phyloP scores from a whole-genome alignment of 2,797 vertebrate genomes.

The Thaleichthys pacificus region DNA sequence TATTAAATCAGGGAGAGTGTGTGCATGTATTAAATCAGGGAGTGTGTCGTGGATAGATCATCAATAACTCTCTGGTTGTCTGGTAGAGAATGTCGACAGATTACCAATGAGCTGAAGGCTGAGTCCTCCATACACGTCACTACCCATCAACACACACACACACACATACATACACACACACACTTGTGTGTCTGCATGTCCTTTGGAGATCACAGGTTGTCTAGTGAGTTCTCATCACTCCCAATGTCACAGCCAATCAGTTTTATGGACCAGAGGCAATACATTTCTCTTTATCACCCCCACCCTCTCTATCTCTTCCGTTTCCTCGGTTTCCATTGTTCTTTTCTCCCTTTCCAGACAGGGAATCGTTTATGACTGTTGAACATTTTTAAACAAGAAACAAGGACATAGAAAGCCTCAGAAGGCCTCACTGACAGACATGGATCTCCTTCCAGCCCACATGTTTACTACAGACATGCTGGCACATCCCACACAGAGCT shows the following conservation, averaged over 20 bases:
- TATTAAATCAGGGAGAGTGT: conserved; percentile 32
- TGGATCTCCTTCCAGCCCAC: too few species aligned
- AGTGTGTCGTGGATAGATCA: conserved; percentile 37
- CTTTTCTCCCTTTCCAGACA: conserved; percentile 31
- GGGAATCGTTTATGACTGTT: conserved; percentile 37
- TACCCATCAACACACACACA: conserved; percentile 2
- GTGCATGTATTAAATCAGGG: conserved; percentile 26
- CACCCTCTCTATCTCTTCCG: conserved; percentile 12
- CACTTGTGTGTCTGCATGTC: conserved; percentile 9
- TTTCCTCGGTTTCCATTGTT: conserved; percentile 23
- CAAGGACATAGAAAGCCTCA: conserved; percentile 7
- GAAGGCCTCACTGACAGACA: too few species aligned
- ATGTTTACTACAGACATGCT: too few species aligned
- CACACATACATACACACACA: neutral
- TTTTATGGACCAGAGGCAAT: conserved; percentile 49
- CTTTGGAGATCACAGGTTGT: conserved; percentile 13
- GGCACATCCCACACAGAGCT: too few species aligned
- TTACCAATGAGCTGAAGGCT: conserved; percentile 35
- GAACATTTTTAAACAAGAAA: conserved; percentile 39
- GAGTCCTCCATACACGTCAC: conserved; percentile 1
- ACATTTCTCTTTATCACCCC: conserved; percentile 52
- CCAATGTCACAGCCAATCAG: conserved; percentile 52
- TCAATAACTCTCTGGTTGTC: conserved; percentile 41
- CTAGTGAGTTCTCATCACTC: conserved; percentile 10
- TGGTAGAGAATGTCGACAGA: conserved; percentile 46